Percentiles rank a stretch among this genome's conserved stretches.
These are phyloP conservation scores for Caenorhabditis zanzibari DNA, from an alignment of 2,888 invertebrate species.

Conservation along the genomic window DNA sequence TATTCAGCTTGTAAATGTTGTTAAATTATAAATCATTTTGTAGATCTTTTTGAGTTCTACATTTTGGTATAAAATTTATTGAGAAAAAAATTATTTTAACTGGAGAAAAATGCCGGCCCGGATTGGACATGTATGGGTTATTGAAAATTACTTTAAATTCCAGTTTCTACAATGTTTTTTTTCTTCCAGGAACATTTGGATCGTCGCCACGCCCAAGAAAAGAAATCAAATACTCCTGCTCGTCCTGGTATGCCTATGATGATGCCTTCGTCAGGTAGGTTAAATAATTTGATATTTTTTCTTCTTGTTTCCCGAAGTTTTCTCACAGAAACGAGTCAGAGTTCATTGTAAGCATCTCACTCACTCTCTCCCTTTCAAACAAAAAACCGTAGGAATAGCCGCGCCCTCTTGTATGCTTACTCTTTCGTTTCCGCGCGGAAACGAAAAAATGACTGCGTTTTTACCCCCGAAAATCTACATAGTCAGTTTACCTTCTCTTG, in stretches of 20 bases:
- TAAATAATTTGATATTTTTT: background rate
- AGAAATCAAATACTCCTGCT: conserved; percentile 40
- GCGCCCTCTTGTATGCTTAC: conserved; percentile 58
- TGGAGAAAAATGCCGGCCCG: no score
- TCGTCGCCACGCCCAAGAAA: conserved; percentile 64
- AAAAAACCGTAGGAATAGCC: conserved; percentile 17
- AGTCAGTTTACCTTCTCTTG: conserved; percentile 46
- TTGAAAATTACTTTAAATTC: background rate
- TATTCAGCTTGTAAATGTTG: no score
- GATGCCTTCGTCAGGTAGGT: conserved; percentile 48
- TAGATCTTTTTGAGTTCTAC: no score
- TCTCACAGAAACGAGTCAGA: conserved; percentile 38
- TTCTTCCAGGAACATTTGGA: conserved; percentile 63
- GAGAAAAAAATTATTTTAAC: no score
- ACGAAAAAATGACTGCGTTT: conserved; percentile 24
- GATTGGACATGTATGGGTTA: no score
- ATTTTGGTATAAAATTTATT: no score
- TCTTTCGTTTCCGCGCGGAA: conserved; percentile 59
- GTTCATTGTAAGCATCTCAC: conserved; percentile 31
- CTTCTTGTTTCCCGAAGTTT: background rate
- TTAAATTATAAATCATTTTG: no score
- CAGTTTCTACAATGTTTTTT: background rate
- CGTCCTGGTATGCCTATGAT: conserved; percentile 53
- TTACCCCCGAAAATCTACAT: conserved; percentile 24
- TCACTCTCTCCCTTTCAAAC: no score